Base-by-base conservation (phyloP, 2,113 vertebrate species). In the Hippocampus zosterae region DNA sequence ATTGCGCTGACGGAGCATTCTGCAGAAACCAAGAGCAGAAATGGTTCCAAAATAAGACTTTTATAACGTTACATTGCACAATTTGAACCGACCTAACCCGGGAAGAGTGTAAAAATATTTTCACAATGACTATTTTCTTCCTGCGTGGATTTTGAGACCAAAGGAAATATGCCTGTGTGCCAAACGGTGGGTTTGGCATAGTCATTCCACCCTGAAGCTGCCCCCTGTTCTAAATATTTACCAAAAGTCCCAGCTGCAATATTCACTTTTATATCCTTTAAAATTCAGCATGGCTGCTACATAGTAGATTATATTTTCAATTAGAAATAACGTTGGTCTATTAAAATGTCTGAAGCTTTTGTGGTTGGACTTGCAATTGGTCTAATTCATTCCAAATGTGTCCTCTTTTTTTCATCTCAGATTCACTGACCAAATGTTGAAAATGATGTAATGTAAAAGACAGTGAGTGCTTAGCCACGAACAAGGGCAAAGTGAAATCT, bases 1-100 rank as follows among this genome's bases (percentile, higher is more conserved):
- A 95, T 88, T 62, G 96, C 93, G 76, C 95, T 96, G 85, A 95
- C 83, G 57, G 96, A 97, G 82, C 97, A 99, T 81, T 90, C 97
- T 98, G 89, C 40, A 91, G 88, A 19, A 75, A 41, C 72, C 85
- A 69, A 79, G 48, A 82, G 50, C 68, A 52, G 56, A 29, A 65
- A 69, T 40, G 19, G 3, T 56, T 62, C 40, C 48, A 53, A 57
- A 55, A 53, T 3, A 52, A 61, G 27, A 67, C 13, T 65, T 65
- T 65, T 18, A 46, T 41, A 12, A n/a, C 4, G 10, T 41, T 10
- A 44, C n/a, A n/a, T 65, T 65, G 61, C 19, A 63, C 21, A 63
- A 64, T 64, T 62, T 64, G 11, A 29, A 63, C 13, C 12, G 37
- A 16, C 18, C 37, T 63, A 64, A 42, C 11, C 41, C 23, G 61